Evolutionary conservation across 2,113 vertebrate species (phyloP).

Genomic region (Corythornis cristatus): DNA sequence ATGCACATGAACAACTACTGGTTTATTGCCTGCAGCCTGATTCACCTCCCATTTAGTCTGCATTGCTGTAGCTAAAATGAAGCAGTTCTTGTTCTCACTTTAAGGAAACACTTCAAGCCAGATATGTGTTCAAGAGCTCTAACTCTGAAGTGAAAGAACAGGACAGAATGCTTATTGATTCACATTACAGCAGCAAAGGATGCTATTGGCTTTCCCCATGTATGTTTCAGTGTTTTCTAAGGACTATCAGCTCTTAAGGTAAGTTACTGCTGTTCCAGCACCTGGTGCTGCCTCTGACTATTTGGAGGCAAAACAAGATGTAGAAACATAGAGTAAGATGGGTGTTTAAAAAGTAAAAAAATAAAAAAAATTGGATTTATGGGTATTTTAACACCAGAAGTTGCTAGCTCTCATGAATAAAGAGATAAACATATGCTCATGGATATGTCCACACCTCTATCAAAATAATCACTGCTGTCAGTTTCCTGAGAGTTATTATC

Average conservation of each 20-base stretch:
- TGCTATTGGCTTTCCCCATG: neutral
- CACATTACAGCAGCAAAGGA: neutral
- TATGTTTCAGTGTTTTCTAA: neutral
- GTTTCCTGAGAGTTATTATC: neutral
- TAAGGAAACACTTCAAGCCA: neutral
- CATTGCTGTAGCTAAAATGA: neutral
- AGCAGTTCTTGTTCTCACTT: neutral
- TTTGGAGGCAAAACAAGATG: neutral
- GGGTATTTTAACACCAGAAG: neutral
- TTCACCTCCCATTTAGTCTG: neutral
- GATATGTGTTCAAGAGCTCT: neutral
- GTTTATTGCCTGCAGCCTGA: neutral
- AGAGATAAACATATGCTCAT: neutral
- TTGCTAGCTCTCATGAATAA: neutral
- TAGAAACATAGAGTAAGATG: neutral
- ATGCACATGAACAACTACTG: fast-evolving
- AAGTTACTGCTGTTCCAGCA: neutral
- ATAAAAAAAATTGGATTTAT: neutral
- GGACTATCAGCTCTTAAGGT: neutral
- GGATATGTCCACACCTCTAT: neutral
- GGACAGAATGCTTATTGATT: neutral
- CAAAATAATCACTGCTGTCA: neutral
- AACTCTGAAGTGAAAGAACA: neutral
- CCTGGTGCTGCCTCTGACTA: neutral
- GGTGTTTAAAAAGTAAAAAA: fast-evolving